phyloP scores from a whole-genome alignment of 2,797 vertebrate species.

The Margarornis squamiger region DNA sequence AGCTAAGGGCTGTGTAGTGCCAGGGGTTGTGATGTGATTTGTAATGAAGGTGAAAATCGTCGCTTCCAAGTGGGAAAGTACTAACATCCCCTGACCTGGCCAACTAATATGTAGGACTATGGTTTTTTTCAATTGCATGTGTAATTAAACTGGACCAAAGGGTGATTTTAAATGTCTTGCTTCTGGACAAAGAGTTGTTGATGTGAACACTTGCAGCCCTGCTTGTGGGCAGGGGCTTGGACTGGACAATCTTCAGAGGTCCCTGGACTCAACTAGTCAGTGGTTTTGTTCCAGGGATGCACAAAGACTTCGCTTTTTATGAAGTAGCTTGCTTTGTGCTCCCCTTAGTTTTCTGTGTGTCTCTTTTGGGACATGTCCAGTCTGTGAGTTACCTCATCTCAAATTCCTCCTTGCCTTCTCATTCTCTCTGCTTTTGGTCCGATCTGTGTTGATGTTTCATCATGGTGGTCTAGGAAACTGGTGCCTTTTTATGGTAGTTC shows the following conservation, averaged over 20 bases:
- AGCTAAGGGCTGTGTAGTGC: not conserved
- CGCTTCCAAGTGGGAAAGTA: not conserved
- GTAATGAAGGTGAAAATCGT: not conserved
- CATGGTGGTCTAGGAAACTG: not conserved
- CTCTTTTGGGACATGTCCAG: not conserved
- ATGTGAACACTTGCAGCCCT: not conserved
- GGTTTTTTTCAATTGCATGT: not conserved
- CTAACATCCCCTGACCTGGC: not conserved
- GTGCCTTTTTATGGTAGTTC: not conserved
- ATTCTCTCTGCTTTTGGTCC: fast-evolving
- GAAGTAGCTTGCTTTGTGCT: not conserved
- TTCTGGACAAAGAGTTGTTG: not conserved
- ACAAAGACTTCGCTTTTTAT: not conserved
- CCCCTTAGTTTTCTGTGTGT: not conserved
- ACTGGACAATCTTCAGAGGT: not conserved
- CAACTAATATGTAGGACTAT: not conserved
- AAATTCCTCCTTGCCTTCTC: not conserved
- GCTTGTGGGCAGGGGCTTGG: not conserved
- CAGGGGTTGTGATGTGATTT: not conserved
- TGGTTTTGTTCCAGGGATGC: not conserved
- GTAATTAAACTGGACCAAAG: not conserved
- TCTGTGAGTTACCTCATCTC: not conserved
- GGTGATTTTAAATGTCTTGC: not conserved
- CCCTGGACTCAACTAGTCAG: not conserved
- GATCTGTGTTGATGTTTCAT: not conserved